Evolutionary conservation across 92 coral and sea anemone genomes (phyloP).

Genomic region (Zoanthus gigantus): DNA sequence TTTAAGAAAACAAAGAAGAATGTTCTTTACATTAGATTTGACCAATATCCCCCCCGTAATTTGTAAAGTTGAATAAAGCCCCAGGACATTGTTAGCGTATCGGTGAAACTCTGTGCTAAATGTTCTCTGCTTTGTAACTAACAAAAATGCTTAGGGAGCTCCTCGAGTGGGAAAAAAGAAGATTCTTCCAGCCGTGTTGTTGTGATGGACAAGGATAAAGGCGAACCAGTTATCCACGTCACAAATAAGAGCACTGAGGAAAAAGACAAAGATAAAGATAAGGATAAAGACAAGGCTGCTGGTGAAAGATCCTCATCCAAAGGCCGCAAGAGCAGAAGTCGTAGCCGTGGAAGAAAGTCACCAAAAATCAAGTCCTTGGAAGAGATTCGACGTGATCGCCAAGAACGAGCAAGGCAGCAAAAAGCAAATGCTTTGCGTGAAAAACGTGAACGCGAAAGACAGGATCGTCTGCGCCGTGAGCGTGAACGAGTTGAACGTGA

Average conservation of each 20-base stretch:
- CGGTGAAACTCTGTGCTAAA: constrained; percentile 16
- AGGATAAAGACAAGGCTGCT: constrained; percentile 43
- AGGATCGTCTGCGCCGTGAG: constrained; percentile 89
- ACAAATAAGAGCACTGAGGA: constrained; percentile 70
- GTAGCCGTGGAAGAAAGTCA: constrained; percentile 67
- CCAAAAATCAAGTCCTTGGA: constrained; percentile 88
- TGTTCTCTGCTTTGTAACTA: constrained; percentile 48
- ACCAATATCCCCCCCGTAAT: background rate
- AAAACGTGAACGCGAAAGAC: constrained; percentile 93
- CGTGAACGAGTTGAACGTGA: constrained; percentile 97
- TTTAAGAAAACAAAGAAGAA: background rate
- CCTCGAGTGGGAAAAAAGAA: constrained; percentile 38
- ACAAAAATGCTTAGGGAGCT: constrained; percentile 41
- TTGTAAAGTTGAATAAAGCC: constrained; percentile 2
- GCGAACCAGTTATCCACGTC: constrained; percentile 63
- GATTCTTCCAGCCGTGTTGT: constrained; percentile 64
- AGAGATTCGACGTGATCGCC: constrained; percentile 89
- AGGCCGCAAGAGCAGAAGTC: constrained; percentile 65
- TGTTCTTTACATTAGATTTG: background rate
- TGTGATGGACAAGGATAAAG: constrained; percentile 69
- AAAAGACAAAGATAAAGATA: constrained; percentile 65
- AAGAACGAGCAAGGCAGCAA: constrained; percentile 83
- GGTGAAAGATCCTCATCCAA: constrained; percentile 50
- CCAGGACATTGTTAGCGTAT: constrained; percentile 21
- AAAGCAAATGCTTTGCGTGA: constrained; percentile 85